Conservation (phyloP, 2,113 vertebrate species). For the Danionella cerebrum region DNA sequence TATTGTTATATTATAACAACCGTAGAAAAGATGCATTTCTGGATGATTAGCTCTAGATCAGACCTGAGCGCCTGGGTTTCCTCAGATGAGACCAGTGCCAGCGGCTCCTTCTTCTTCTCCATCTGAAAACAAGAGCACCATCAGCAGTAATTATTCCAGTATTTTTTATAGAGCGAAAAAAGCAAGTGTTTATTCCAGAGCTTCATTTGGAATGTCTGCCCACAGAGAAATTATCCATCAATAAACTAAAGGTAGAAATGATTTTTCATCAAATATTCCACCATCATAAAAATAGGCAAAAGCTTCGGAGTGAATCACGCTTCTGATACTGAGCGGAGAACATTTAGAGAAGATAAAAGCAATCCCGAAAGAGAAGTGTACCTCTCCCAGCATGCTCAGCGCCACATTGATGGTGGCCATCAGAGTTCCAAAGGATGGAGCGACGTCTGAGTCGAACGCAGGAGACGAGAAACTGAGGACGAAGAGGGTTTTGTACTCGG, state of each 20-base stretch:
- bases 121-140: slow-evolving; percentile 59
- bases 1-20: too few species aligned
- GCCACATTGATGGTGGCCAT: slow-evolving; percentile 91
- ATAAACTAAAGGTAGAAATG: too few species aligned
- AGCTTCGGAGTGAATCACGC: too few species aligned
- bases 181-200: not conserved
- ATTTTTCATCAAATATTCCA: too few species aligned
- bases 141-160: not conserved
- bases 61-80: slow-evolving; percentile 87
- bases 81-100: slow-evolving; percentile 76
- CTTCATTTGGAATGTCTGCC: too few species aligned
- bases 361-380: slow-evolving; percentile 36
- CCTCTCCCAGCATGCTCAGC: slow-evolving; percentile 91
- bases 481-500: slow-evolving; percentile 86
- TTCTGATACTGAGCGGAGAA: too few species aligned
- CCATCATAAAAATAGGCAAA: too few species aligned
- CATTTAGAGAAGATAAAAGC: not conserved
- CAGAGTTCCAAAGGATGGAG: slow-evolving; percentile 94
- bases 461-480: slow-evolving; percentile 90
- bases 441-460: slow-evolving; percentile 87
- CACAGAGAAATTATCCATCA: too few species aligned
- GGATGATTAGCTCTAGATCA: too few species aligned
- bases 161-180: too few species aligned
- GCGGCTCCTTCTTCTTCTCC: slow-evolving; percentile 92
- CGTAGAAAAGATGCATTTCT: too few species aligned